These are phyloP conservation scores for Azemiops feae DNA, from an alignment of 2,113 vertebrate species.

Conservation along the genomic window DNA sequence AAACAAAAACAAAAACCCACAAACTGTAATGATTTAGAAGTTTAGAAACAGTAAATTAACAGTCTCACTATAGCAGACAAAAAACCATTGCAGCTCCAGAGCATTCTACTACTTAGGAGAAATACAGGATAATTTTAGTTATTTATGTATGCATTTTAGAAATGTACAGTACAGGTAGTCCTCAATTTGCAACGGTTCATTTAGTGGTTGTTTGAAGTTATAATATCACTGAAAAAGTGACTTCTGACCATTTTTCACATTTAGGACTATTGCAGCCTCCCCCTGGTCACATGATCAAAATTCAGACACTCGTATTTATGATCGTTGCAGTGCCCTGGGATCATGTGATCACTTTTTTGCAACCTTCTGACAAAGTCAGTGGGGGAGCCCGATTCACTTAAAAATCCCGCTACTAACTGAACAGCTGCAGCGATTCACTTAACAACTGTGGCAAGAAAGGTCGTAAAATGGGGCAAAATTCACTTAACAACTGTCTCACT, in stretches of 20 bases:
- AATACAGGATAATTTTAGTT: neutral
- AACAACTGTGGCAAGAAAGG: neutral
- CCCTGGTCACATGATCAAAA: neutral
- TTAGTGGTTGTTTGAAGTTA: neutral
- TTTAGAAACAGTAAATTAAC: neutral
- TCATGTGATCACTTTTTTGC: neutral
- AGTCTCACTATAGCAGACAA: neutral
- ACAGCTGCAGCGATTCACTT: neutral
- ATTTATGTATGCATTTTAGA: neutral
- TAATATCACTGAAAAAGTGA: neutral
- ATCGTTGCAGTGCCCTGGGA: neutral
- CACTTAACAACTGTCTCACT: accelerated
- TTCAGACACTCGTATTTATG: neutral
- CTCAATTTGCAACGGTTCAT: neutral
- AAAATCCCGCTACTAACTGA: no score
- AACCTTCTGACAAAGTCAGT: neutral
- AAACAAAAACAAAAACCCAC: neutral
- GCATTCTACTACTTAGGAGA: neutral
- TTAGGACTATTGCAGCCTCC: neutral
- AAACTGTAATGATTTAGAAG: neutral
- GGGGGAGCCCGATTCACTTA: neutral
- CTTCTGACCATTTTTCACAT: neutral
- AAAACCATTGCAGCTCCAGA: neutral
- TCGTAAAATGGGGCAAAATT: neutral
- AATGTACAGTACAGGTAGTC: neutral